Base-by-base conservation (phyloP, 2,113 vertebrate species). In the Dromaius novaehollandiae region DNA sequence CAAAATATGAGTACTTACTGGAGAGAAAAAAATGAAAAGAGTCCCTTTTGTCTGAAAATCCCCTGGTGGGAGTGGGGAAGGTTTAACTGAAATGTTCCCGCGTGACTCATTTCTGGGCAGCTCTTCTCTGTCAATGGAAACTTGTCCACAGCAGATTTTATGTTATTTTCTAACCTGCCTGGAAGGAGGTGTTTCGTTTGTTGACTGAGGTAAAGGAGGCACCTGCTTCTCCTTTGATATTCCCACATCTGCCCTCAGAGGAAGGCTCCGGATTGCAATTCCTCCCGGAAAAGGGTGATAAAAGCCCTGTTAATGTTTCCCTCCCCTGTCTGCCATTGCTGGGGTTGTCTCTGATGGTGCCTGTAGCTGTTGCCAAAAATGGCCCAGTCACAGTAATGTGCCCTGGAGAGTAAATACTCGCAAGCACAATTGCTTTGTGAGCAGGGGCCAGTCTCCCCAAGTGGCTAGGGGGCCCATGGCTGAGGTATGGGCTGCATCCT, bases 11-110 rank as follows among this genome's bases (percentile, higher is more conserved):
- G 5, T 82, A 66, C 66, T 65, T 95, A 89, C 51, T 46, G 22
- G 84, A 81, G 40, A 61, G 14, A 46, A 84, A 79, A 80, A 81
- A 53, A 13, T 0, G 34, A 11, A 7, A 48, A 44, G 83, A 85
- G 79, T 82, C 93, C 88, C 56, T 89, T 95, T 95, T 93, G 88
- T 94, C 82, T 91, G 61, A 56, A 90, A 76, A 87, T 82, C 24
- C 70, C 85, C 75, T 79, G 63, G 46, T 92, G 90, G n/a, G 78
- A 82, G 20, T 50, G 20, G 80, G 44, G 80, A 80, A 88, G 76
- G 76, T 32, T 73, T 74, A 58, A 82, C 56, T 60, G 78, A 94
- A 85, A 63, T 0, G 8, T 89, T 95, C 81, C 56, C 82, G 51
- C 2, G 32, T 87, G 93, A 94, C 64, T 84, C 88, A 91, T 55